Conservation (phyloP, 2,113 vertebrate genomes). For the Crotalus helleri region DNA sequence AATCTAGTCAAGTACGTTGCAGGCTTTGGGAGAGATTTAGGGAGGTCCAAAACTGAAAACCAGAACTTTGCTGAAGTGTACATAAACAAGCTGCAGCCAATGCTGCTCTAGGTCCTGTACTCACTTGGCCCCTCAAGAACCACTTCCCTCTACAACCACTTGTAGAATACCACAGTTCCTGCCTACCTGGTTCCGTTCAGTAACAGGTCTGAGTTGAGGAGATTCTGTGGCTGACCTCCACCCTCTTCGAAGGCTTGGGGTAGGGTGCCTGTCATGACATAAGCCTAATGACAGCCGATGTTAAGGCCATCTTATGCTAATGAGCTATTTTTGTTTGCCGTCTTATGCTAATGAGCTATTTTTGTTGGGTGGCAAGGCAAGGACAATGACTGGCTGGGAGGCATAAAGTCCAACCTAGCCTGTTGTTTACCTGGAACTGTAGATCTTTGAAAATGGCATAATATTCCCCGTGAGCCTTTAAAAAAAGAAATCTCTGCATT, state of each 20-base stretch:
- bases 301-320: background rate
- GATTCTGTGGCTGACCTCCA: background rate
- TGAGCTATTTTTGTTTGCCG: background rate
- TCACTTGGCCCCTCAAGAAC: background rate
- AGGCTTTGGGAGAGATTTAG: background rate
- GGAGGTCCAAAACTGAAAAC: background rate
- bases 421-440: background rate
- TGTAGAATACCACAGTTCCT: background rate
- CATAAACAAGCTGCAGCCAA: background rate
- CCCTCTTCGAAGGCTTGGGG: background rate
- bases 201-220: background rate
- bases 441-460: rapidly evolving
- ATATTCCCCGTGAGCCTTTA: background rate
- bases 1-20: background rate
- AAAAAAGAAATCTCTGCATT: background rate
- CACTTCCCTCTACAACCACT: background rate
- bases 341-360: background rate
- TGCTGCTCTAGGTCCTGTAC: background rate
- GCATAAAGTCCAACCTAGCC: background rate
- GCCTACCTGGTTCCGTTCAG: background rate
- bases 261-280: constrained; percentile 3
- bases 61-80: background rate
- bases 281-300: constrained; percentile 19
- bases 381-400: background rate
- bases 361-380: background rate